phyloP scores from a whole-genome alignment of 1,140 invertebrate species.

The Drosophila gunungcola region DNA sequence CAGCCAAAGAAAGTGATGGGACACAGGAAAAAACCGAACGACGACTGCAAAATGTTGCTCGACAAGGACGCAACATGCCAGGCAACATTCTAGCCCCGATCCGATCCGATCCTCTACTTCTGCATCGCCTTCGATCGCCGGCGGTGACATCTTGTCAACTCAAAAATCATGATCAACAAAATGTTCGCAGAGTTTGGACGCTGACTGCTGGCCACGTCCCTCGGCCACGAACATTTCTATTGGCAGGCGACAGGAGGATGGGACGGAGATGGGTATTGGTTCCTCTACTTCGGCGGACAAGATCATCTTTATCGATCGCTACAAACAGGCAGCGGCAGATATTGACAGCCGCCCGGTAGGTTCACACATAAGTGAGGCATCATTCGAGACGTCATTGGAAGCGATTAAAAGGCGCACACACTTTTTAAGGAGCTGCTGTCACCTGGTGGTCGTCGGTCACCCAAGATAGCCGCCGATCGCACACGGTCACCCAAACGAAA shows the following conservation, averaged over 20 bases:
- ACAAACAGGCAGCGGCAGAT: conserved; percentile 74
- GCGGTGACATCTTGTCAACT: conserved; percentile 81
- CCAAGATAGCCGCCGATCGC: conserved; percentile 26
- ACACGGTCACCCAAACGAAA: conserved; percentile 31
- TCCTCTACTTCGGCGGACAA: conserved; percentile 14
- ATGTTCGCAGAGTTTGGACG: conserved; percentile 44
- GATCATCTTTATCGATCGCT: conserved; percentile 76
- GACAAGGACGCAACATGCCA: conserved; percentile 80
- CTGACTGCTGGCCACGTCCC: conserved; percentile 21
- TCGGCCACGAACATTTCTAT: conserved; percentile 66
- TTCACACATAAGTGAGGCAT: conserved; percentile 83
- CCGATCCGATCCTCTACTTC: conserved; percentile 29
- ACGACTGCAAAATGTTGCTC: conserved; percentile 62
- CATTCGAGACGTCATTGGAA: conserved; percentile 76
- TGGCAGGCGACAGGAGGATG: conserved; percentile 35
- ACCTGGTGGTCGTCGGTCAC: conserved; percentile 64
- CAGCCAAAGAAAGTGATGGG: conserved; percentile 69
- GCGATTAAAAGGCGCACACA: conserved; percentile 72
- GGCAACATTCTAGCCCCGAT: conserved; percentile 68
- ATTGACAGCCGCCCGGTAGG: conserved; percentile 78
- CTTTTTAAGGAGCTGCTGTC: conserved; percentile 69
- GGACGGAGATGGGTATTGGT: not conserved
- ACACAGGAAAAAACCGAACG: conserved; percentile 7
- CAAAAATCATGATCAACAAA: conserved; percentile 83
- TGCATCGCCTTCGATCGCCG: conserved; percentile 53